These are phyloP conservation scores for Antheraea assamensis DNA, from an alignment of 2,888 invertebrate species.

Conservation along the genomic window DNA sequence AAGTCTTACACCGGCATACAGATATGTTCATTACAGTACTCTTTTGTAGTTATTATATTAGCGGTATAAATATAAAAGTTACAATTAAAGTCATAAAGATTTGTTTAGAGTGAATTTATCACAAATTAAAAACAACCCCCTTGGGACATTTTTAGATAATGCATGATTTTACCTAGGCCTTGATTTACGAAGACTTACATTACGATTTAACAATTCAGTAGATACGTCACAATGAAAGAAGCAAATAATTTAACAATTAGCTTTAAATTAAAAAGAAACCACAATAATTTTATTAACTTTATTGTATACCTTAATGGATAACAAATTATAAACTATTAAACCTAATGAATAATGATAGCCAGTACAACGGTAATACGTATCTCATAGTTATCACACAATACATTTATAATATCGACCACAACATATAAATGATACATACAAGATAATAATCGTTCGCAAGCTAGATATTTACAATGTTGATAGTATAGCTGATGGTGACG, in stretches of 20 bases:
- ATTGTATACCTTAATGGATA: slow-evolving; percentile 58
- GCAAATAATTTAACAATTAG: not conserved
- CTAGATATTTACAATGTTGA: slow-evolving; percentile 60
- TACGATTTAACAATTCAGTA: not conserved
- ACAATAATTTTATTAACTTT: slow-evolving; percentile 62
- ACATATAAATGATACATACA: slow-evolving; percentile 67
- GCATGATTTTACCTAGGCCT: not conserved
- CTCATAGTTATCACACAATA: slow-evolving; percentile 75
- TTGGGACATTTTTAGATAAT: not conserved
- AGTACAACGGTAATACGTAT: slow-evolving; percentile 39
- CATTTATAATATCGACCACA: slow-evolving; percentile 61
- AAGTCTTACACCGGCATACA: too few relatives aligned
- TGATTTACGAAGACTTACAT: not conserved
- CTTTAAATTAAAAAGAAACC: slow-evolving; percentile 54
- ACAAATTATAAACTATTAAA: slow-evolving; percentile 44
- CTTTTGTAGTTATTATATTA: too few relatives aligned
- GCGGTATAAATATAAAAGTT: not conserved
- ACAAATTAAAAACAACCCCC: not conserved
- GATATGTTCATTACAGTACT: too few relatives aligned
- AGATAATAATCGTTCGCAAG: slow-evolving; percentile 55
- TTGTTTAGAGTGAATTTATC: too few relatives aligned
- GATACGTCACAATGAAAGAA: not conserved
- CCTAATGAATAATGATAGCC: slow-evolving; percentile 43
- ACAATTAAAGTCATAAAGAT: not conserved
- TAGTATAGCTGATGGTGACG: slow-evolving; percentile 38